These are phyloP conservation scores for Smutsia temminckii DNA, from an alignment of 2,797 vertebrate genomes.

Conservation along the genomic window DNA sequence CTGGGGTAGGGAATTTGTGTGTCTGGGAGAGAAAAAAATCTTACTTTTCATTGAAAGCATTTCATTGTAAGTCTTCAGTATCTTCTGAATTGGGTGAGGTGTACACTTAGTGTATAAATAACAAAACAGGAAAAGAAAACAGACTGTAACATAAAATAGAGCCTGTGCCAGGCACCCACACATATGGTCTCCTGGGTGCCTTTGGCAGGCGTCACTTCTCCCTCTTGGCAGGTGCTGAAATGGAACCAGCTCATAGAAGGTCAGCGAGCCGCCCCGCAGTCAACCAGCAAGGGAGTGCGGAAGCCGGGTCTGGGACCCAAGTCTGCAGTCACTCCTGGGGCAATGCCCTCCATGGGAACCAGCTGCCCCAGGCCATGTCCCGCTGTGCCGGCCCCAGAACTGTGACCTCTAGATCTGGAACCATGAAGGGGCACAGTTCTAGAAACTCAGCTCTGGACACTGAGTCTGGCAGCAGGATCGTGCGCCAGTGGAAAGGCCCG, in stretches of 20 bases:
- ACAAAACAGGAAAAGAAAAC: constrained; percentile 8
- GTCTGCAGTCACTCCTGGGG: not conserved
- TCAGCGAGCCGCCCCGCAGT: not conserved
- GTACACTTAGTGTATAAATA: not conserved
- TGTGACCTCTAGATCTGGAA: not conserved
- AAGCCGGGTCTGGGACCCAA: not conserved
- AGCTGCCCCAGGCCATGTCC: not conserved
- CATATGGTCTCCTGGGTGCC: not conserved
- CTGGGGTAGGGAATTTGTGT: not conserved
- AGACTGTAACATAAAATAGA: not conserved
- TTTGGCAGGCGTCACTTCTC: not conserved
- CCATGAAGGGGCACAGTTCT: not conserved
- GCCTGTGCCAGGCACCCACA: not conserved
- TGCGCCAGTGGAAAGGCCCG: not conserved
- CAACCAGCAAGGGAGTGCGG: not conserved
- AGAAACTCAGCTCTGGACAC: not conserved
- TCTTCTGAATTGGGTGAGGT: not conserved
- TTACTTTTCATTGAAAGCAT: not conserved
- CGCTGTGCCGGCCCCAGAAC: not conserved
- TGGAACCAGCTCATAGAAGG: not conserved
- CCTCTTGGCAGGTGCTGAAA: not conserved
- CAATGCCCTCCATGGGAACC: not conserved
- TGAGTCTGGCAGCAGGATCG: not conserved
- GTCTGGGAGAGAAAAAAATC: not conserved
- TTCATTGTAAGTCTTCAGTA: not conserved